Base-by-base conservation (phyloP, 2,888 invertebrate genomes). In the Papilio elwesi region DNA sequence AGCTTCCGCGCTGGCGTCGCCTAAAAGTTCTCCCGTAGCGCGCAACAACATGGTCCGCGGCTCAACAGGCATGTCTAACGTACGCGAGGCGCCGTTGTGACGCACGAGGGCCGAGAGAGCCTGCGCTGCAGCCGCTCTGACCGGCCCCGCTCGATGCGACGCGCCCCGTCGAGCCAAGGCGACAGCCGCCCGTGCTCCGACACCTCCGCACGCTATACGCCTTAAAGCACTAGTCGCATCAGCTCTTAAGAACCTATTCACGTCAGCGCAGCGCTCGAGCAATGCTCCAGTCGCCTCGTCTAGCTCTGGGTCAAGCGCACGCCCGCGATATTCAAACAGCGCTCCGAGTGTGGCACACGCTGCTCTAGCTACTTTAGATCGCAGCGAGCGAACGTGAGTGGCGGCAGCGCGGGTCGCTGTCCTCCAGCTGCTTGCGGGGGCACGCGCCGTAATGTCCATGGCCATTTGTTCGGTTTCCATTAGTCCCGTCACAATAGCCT, bases 321-420 rank as follows among this genome's bases (percentile, higher is more conserved):
- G 94, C 3, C 94, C 94, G 74, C 96, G 95, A 6, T 95, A 90
- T 47, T 93, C 91, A 85, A 98, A 99, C 78, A 99, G 89, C 74
- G 98, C 97, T 0, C 96, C 96, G 57, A 98, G 94, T 9, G 97
- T 96, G 75, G 96, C 94, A 83, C 99, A 98, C 15, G 99, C 98
- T 6, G 97, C 95, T 65, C 99, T 95, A 0, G 99, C 97, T 0
- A 98, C 98, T 85, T 98, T 98, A 0, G 99, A 99, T 38, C 99
- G 95, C 75, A 99, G 94, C 88, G 98, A 99, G 78, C 97, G 96
- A 64, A 98, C 96, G 82, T 98, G 97, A 75, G 95, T 94, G 0
- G 97, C 95, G 38, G 98, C 88, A 74, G 95, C 94, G n/a, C 96
- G 94, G 0, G 96, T 95, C 51, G 97, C 92, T 75, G 95, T 95